Base-by-base conservation (phyloP, 1,140 invertebrate species). In the Wasmannia auropunctata region DNA sequence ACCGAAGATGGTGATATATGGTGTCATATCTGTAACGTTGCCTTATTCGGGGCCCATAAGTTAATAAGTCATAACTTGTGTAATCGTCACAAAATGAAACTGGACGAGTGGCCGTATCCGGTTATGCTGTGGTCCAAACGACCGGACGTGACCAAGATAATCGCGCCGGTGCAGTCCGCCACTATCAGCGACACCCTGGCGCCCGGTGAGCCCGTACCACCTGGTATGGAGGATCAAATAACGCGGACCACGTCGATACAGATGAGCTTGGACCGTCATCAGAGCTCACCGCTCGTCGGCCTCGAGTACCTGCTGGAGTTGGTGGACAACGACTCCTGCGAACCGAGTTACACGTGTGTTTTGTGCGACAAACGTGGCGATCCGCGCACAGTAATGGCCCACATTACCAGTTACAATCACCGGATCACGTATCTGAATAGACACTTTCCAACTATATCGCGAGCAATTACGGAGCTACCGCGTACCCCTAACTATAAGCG, bases 351-450 rank as follows among this genome's bases (percentile, higher is more conserved):
- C 91, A 96, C 96, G 54, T 98, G 97, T 93, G 96, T 97, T 84
- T 95, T 98, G 58, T 98, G 97, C 94, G 96, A 96, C 89, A 98
- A 97, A 92, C 96, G 96, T 89, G 97, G 97, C 34, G 97, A 97
- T 93, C 96, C 96, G 46, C 95, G 97, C 40, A 97, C 96, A 22
- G 97, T 97, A 80, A 96, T 98, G 94, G 96, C 96, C 65, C 97
- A 98, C 92, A 95, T 98, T 90, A 96, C 96, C 3, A 97, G 97
- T 90, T 97, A 96, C 91, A 96, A 96, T 91, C 97, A 98, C 91
- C 96, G 97, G 5, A 94, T 96, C 87, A 96, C 96, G 56, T 96
- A 96, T 92, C 92, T 96, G 54, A 95, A 96, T 92, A 94, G 95
- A 76, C 96, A 96, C 92, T 96, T 96, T 91, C 95, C 96, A 28